Conservation (phyloP, 1,140 invertebrate genomes). For the Octopus bimaculoides region DNA sequence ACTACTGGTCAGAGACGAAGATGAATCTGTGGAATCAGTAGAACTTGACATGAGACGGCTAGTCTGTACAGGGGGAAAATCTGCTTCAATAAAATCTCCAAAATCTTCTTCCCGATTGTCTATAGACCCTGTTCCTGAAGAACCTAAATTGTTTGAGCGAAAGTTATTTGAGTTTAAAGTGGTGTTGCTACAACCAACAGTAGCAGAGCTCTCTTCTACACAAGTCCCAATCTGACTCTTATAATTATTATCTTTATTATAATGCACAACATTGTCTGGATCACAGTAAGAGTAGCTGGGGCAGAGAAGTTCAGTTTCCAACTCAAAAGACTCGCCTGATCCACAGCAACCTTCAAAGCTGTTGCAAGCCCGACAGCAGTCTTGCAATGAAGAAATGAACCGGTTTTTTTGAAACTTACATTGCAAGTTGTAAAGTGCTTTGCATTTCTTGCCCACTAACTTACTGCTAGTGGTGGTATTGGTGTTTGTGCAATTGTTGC, state of each 20-base stretch:
- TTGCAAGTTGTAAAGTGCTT: not conserved
- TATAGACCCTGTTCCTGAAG: not conserved
- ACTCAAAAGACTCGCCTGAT: not conserved
- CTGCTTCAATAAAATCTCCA: conserved; percentile 52
- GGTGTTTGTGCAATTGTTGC: not conserved
- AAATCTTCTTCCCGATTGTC: conserved; percentile 32
- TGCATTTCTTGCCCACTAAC: not conserved
- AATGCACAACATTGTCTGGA: not conserved
- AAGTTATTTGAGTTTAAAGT: not conserved
- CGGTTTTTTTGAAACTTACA: conserved; percentile 9
- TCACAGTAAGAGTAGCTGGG: conserved; percentile 3
- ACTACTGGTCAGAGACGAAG: not conserved
- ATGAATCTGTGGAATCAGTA: conserved; percentile 28
- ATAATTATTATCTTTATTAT: not conserved
- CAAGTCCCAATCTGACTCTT: not conserved
- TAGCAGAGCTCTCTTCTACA: not conserved
- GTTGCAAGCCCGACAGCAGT: conserved; percentile 3
- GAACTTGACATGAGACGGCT: conserved; percentile 42
- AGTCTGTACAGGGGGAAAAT: conserved; percentile 37
- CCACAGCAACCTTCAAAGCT: not conserved
- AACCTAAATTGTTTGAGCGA: not conserved
- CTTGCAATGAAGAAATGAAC: conserved; percentile 8
- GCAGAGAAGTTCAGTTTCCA: not conserved
- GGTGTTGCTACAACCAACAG: not conserved
- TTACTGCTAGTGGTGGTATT: not conserved